These are phyloP conservation scores for Anseranas semipalmata DNA, from an alignment of 2,113 vertebrate genomes.

Conservation along the genomic window DNA sequence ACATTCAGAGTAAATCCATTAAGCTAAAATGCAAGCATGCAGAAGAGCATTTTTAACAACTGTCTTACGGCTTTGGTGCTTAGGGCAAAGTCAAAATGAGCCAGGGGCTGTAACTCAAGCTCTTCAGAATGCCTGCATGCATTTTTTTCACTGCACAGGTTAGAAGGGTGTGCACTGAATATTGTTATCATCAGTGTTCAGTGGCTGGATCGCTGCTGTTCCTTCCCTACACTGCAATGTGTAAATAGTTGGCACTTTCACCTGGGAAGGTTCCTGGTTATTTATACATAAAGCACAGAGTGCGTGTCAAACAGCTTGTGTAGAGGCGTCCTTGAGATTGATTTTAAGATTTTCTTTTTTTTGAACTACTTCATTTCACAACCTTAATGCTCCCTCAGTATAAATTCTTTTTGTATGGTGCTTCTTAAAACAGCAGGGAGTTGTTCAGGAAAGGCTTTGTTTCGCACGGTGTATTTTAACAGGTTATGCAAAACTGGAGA, in stretches of 20 bases:
- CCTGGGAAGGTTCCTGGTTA: neutral
- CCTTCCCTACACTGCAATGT: neutral
- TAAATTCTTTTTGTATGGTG: neutral
- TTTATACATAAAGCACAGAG: neutral
- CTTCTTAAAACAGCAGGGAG: neutral
- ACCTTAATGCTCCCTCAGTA: neutral
- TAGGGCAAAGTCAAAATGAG: neutral
- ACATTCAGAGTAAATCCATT: neutral
- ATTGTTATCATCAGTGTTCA: neutral
- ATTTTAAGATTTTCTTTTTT: neutral
- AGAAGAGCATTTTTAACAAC: neutral
- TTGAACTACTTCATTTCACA: neutral
- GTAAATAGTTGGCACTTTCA: neutral
- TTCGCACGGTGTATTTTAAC: neutral
- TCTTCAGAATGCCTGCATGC: neutral
- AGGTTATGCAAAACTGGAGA: constrained; percentile 19
- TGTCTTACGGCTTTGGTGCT: neutral
- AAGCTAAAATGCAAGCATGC: neutral
- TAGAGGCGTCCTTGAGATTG: neutral
- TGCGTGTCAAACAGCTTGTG: neutral
- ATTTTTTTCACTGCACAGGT: neutral
- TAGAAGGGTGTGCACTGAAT: neutral
- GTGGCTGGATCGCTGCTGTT: neutral
- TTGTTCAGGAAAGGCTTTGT: neutral
- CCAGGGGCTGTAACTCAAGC: neutral